Base-by-base conservation (phyloP, 1,140 invertebrate species). In the Drosophila bocki region DNA sequence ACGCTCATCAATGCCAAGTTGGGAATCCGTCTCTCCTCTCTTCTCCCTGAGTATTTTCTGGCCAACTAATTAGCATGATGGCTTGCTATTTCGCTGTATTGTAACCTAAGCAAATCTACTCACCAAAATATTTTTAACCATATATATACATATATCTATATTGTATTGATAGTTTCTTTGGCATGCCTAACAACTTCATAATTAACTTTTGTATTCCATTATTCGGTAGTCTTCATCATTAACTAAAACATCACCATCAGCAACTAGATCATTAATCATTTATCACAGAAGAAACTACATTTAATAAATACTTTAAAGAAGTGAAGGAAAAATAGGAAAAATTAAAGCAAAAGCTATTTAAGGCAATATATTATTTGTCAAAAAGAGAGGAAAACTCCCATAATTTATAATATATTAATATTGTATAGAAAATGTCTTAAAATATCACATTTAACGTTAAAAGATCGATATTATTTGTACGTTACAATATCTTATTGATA, bases 121-220 rank as follows among this genome's bases (percentile, higher is more conserved):
- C 11, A 35, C 19, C 17, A 53, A 44, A n/a, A 42, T 9, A 41
- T n/a, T 29, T 29, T 29, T 15, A n/a, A 15, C 2, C 13, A 33
- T 35, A 32, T 35, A 19, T 53, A 26, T 47, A 48, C 22, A 22
- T 22, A 22, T 19, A 51, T 51, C 9, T 15, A 13, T 33, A 51
- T 58, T 48, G 33, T 74, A 58, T 50, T 64, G 33, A 67, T 50
- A 64, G 39, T 45, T 50, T 56, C 12, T 68, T 62, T 60, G 58
- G 81, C 82, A 84, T 84, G 81, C 62, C 82, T 76, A 83, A 83
- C 71, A 32, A 80, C 61, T 85, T 85, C 60, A 53, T 81, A 78
- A 84, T 78, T 83, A 82, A 85, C 72, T 51, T 74, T 75, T 63
- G 45, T 74, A 37, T 17, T 75, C 58, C 51, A 50, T 70, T 48